A percentile compares a stretch with the other conserved stretches of the same genome.
These are phyloP conservation scores for Drosophila repletoides DNA, from an alignment of 1,140 invertebrate species.

Conservation along the genomic window DNA sequence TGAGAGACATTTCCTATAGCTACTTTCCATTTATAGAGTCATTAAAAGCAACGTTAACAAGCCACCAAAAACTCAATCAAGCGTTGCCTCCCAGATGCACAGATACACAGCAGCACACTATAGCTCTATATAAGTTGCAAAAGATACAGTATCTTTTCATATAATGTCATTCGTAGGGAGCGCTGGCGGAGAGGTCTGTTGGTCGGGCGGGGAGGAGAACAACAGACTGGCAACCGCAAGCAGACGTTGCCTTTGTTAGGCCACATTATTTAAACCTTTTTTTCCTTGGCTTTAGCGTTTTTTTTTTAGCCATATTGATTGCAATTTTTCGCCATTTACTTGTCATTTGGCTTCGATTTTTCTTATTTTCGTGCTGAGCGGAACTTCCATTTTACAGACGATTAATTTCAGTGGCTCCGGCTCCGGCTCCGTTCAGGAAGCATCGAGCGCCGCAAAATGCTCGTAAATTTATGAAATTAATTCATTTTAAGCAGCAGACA, in stretches of 20 bases:
- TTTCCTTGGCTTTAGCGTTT: background rate
- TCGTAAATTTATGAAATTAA: constrained; percentile 52
- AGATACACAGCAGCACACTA: background rate
- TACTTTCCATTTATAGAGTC: constrained; percentile 26
- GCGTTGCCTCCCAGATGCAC: constrained; percentile 28
- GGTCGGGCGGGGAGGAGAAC: background rate
- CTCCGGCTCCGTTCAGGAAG: too few species aligned
- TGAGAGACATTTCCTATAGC: background rate
- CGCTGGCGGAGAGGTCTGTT: background rate
- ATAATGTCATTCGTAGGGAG: constrained; percentile 34
- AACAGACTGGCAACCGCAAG: constrained; percentile 23
- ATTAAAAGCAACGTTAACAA: constrained; percentile 28
- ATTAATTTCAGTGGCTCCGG: constrained; percentile 52
- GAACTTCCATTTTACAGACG: constrained; percentile 42
- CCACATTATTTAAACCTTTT: constrained; percentile 35
- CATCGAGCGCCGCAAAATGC: constrained; percentile 6
- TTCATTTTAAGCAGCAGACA: constrained; percentile 38
- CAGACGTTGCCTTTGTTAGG: constrained; percentile 35
- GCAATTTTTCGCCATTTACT: constrained; percentile 36
- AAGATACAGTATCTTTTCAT: constrained; percentile 39
- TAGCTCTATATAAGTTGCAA: constrained; percentile 21
- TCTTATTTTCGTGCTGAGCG: background rate
- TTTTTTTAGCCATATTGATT: constrained; percentile 32
- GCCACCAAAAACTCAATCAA: constrained; percentile 35
- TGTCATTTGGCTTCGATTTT: constrained; percentile 28